Conservation (phyloP, 2,113 vertebrate species). For the Lipotes vexillifer region DNA sequence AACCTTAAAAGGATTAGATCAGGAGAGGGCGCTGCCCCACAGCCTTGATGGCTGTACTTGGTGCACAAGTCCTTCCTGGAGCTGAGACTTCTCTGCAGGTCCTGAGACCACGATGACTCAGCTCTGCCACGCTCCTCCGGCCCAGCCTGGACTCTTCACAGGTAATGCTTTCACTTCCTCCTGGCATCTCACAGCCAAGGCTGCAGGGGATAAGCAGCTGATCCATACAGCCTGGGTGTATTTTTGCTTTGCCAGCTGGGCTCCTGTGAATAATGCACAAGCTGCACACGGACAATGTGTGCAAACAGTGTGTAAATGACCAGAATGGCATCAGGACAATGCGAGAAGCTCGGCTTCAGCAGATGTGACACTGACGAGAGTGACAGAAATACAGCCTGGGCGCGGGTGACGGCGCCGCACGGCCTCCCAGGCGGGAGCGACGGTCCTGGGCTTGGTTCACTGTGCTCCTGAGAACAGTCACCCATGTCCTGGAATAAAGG, state of each 20-base stretch:
- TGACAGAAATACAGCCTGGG: not conserved
- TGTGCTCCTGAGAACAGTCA: not conserved
- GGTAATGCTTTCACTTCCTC: slow-evolving; percentile 22
- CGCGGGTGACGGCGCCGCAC: fast-evolving
- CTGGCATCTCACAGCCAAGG: not conserved
- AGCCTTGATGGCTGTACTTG: not conserved
- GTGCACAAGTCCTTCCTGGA: slow-evolving; percentile 3
- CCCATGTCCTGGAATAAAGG: not conserved
- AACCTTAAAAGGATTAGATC: not conserved
- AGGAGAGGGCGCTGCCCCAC: not conserved
- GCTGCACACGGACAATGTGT: not conserved
- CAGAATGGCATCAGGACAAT: not conserved
- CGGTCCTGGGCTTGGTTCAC: not conserved
- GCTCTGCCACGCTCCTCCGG: not conserved
- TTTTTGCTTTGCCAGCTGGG: slow-evolving; percentile 52
- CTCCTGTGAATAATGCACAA: slow-evolving; percentile 15
- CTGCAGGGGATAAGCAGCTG: not conserved
- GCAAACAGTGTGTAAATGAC: not conserved
- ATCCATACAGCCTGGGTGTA: not conserved
- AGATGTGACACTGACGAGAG: not conserved
- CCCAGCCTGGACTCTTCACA: slow-evolving; percentile 28
- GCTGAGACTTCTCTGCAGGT: not conserved
- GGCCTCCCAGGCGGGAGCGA: fast-evolving
- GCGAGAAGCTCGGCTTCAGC: not conserved
- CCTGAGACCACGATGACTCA: not conserved